phyloP scores from a whole-genome alignment of 2,113 vertebrate species.

The Paracanthobrama guichenoti region DNA sequence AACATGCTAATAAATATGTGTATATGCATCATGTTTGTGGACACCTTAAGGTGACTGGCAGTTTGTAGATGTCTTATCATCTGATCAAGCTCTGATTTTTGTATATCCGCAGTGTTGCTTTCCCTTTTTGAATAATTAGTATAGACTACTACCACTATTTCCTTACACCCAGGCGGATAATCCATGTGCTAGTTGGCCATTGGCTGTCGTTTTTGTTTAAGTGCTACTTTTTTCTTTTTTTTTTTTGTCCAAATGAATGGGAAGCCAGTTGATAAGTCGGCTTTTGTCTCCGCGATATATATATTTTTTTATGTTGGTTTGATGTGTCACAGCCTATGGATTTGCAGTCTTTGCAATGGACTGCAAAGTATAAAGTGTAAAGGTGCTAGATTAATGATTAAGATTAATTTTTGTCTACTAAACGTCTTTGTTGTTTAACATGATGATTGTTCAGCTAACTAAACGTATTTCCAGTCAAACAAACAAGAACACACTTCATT shows the following conservation, averaged over 20 bases:
- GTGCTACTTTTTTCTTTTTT: not conserved
- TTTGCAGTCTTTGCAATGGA: not conserved
- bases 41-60: no score
- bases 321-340: not conserved
- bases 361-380: not conserved
- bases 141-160: not conserved
- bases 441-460: no score
- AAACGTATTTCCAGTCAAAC: no score
- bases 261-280: not conserved
- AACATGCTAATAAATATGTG: not conserved
- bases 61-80: no score
- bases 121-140: not conserved
- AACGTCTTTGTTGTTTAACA: no score
- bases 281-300: not conserved
- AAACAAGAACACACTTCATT: no score
- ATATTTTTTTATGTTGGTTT: not conserved
- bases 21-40: no score
- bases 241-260: not conserved
- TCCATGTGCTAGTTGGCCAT: not conserved
- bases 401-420: no score
- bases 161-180: not conserved
- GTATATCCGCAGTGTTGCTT: not conserved
- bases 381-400: not conserved
- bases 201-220: not conserved
- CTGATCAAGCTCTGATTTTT: not conserved